Evolutionary conservation across 2,113 vertebrate species (phyloP), one percentile per base, ranked within the genome.

Genomic region (Lanius ludovicianus): DNA sequence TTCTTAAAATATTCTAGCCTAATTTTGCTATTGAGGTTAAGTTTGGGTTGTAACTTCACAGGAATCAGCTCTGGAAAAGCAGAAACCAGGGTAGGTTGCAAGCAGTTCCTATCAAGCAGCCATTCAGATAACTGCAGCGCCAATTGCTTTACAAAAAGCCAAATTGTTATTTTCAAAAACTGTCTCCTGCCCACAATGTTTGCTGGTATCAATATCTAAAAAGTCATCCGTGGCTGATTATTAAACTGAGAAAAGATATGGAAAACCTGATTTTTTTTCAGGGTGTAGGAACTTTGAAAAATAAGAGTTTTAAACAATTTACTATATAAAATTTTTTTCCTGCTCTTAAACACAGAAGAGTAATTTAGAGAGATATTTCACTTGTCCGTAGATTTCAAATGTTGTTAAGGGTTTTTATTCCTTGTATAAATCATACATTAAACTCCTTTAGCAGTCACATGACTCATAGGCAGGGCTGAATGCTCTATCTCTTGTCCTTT

Each of bases 101-200:
- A 76, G 21, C 3, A 2, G 15, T 35, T 97, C 42, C 79, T 76
- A 21, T 86, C 75, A 93, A 80, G 30, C 68, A 88, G 27, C 33
- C 44, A 33, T 78, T 84, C 56, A 70, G 52, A 31, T 57, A 79
- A 90, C 31, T 87, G 53, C 10, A 60, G 47, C 0, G 2, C 25
- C 83, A 89, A 76, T 57, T 59, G 81, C 92, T 97, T 96, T 95
- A 74, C 77, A 92, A 59, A 97, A 97, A 95, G n/a, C 13, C 47
- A 84, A 42, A 68, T 42, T 71, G 25, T 65, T 90, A 41, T 68
- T 95, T 94, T 88, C 86, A 71, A 33, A 53, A 82, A 68, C 37
- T 1, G 2, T 42, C 23, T 84, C 37, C 85, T 60, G 44, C 41
- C 89, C 12, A 49, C 10, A n/a, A 10, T 6, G 0, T 44, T 80